Conservation (phyloP, 2,797 vertebrate genomes). For the Numenius phaeopus region DNA sequence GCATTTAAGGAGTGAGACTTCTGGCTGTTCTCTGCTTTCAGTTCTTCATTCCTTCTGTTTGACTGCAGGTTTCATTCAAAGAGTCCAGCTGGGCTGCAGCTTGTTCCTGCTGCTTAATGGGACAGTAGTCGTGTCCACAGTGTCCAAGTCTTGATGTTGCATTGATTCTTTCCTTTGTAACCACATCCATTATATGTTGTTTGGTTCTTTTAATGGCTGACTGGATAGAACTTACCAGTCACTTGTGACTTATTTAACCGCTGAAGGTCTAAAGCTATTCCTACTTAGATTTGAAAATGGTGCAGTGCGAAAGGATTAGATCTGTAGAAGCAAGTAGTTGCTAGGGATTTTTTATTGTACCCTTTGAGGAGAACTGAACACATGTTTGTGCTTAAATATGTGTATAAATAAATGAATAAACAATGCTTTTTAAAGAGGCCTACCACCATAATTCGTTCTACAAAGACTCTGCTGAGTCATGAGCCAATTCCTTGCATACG, state of each 20-base stretch:
- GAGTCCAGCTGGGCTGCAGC: background rate
- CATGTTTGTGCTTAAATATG: background rate
- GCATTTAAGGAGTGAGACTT: background rate
- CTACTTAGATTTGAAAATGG: background rate
- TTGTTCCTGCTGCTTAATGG: background rate
- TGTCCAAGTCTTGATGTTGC: background rate
- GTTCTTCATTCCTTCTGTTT: background rate
- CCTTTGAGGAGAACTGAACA: background rate
- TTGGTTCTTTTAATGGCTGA: background rate
- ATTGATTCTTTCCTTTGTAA: background rate
- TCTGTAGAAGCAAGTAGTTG: background rate
- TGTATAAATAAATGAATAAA: background rate
- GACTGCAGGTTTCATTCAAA: background rate
- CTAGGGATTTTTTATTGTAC: background rate
- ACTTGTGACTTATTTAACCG: background rate
- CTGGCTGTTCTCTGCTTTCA: background rate
- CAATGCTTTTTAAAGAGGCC: background rate
- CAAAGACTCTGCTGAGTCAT: background rate
- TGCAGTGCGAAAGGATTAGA: background rate
- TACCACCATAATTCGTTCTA: background rate
- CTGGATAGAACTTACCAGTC: background rate
- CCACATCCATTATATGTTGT: background rate
- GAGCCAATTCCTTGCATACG: background rate
- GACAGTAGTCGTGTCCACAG: background rate
- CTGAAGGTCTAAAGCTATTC: background rate